Evolutionary conservation across 1,140 invertebrate genomes (phyloP).

Genomic region (Venturia canescens): DNA sequence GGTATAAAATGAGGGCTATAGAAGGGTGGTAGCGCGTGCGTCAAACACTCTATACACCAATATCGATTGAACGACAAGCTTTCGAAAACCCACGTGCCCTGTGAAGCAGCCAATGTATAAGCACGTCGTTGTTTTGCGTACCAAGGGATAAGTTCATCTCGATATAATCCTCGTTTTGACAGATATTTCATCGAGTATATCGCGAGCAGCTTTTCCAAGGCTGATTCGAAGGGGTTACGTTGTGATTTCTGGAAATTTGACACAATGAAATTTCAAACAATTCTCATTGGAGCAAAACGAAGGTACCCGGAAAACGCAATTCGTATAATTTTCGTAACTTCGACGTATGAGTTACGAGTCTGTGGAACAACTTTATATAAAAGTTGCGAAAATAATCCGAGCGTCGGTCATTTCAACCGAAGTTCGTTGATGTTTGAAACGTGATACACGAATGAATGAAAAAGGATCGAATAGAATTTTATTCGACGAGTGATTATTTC

Average conservation of each 20-base stretch:
- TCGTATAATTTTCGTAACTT: too few relatives aligned
- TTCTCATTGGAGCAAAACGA: background rate
- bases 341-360: too few relatives aligned
- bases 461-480: background rate
- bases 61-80: constrained; percentile 26
- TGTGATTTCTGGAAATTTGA: background rate
- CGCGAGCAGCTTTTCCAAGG: too few relatives aligned
- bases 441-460: too few relatives aligned
- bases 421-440: too few relatives aligned
- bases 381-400: too few relatives aligned
- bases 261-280: background rate
- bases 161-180: background rate
- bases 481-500: background rate
- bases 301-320: too few relatives aligned
- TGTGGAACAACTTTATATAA: too few relatives aligned
- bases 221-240: too few relatives aligned
- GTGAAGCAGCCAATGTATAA: background rate
- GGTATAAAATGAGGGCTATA: constrained; percentile 2
- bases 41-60: background rate
- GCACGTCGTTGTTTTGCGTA: background rate
- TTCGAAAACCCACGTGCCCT: constrained; percentile 24
- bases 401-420: too few relatives aligned
- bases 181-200: background rate
- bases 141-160: constrained; percentile 11
- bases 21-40: constrained; percentile 31